phyloP scores from a whole-genome alignment of 2,113 vertebrate species.

The Aleadryas rufinucha region DNA sequence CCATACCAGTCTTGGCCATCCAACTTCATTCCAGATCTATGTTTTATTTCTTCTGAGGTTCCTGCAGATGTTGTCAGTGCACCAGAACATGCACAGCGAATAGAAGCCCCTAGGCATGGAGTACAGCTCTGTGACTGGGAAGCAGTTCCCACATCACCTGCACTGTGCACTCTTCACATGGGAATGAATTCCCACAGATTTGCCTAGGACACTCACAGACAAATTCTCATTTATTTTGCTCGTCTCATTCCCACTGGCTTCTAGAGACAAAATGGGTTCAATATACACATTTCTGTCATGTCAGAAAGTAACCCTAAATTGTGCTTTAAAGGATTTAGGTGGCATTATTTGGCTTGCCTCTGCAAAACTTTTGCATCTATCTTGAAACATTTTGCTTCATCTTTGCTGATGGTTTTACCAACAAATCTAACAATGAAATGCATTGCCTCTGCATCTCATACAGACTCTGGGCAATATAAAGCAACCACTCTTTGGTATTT shows the following conservation, averaged over 20 bases:
- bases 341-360: background rate
- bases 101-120: accelerated
- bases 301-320: background rate
- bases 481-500: background rate
- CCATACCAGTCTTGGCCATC: background rate
- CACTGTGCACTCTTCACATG: background rate
- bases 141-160: background rate
- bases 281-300: background rate
- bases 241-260: background rate
- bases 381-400: background rate
- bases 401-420: background rate
- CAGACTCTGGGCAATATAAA: background rate
- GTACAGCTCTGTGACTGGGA: background rate
- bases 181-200: background rate
- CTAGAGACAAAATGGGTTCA: background rate
- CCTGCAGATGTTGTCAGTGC: background rate
- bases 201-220: background rate
- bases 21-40: background rate
- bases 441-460: background rate
- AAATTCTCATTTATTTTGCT: background rate
- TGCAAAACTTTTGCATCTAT: background rate
- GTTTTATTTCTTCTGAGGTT: background rate
- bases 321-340: background rate
- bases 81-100: background rate
- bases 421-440: background rate